Evolutionary conservation across 2,888 invertebrate genomes (phyloP).

Genomic region (Acleris emargana): DNA sequence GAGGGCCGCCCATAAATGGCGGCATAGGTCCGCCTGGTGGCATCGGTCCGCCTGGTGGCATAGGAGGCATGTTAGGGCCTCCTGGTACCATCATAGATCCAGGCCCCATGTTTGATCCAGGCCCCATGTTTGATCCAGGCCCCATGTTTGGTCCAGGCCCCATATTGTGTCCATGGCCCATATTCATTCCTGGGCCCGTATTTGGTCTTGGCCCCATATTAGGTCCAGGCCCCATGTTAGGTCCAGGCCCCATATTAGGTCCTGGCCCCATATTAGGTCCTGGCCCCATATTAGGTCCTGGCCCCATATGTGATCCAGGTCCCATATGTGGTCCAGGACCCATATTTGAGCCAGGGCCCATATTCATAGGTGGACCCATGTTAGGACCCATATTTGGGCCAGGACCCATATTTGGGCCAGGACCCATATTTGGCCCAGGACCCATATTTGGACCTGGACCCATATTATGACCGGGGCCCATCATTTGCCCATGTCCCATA

Average conservation of each 20-base stretch:
- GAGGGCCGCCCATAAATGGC: constrained; percentile 63
- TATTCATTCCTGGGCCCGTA: constrained; percentile 36
- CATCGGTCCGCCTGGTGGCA: constrained; percentile 36
- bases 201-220: constrained; percentile 38
- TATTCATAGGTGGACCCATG: constrained; percentile 41
- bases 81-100: constrained; percentile 26
- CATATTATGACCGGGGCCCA: constrained; percentile 41
- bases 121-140: constrained; percentile 4
- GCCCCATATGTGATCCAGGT: constrained; percentile 29
- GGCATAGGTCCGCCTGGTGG: constrained; percentile 48
- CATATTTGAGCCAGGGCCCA: constrained; percentile 42
- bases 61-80: constrained; percentile 41
- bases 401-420: constrained; percentile 17
- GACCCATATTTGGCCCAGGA: constrained; percentile 33
- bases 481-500: constrained; percentile 40
- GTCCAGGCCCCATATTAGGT: constrained; percentile 38
- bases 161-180: constrained; percentile 44
- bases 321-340: constrained; percentile 39
- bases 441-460: constrained; percentile 43
- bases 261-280: constrained; percentile 33
- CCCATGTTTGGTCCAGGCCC: constrained; percentile 42
- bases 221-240: constrained; percentile 39
- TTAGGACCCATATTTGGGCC: constrained; percentile 37
- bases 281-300: constrained; percentile 34
- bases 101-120: constrained; percentile 5